Conservation (phyloP, 2,113 vertebrate genomes). For the Lepus americanus region DNA sequence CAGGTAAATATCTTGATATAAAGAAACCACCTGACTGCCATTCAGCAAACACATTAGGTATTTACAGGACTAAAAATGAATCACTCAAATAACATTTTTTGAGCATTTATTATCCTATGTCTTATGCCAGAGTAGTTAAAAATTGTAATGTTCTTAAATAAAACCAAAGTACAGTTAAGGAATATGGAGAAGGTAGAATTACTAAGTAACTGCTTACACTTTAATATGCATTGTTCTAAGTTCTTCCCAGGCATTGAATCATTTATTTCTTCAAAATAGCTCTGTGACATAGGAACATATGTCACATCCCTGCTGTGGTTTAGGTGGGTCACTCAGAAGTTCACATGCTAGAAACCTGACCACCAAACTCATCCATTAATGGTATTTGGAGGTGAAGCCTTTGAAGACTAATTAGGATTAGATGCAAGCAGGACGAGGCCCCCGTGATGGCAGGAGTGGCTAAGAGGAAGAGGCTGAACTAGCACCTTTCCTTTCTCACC, state of each 20-base stretch:
- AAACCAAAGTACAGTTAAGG: not conserved
- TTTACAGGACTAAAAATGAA: not conserved
- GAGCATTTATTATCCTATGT: not conserved
- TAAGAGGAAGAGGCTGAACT: too few relatives aligned
- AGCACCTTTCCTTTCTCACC: too few relatives aligned
- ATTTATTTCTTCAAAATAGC: not conserved
- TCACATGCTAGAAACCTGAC: too few relatives aligned
- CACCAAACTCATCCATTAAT: too few relatives aligned
- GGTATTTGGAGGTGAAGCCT: too few relatives aligned
- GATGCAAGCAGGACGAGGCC: too few relatives aligned
- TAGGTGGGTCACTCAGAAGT: too few relatives aligned
- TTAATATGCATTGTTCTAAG: not conserved
- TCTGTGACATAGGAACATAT: not conserved
- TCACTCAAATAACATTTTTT: conserved; percentile 24
- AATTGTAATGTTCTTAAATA: not conserved
- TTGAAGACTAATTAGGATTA: too few relatives aligned
- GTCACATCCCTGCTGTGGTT: not conserved
- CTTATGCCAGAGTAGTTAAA: conserved; percentile 29
- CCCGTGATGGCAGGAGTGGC: too few relatives aligned
- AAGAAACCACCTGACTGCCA: conserved; percentile 12
- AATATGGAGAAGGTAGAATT: not conserved
- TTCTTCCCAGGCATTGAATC: not conserved
- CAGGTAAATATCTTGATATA: not conserved
- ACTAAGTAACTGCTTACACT: not conserved
- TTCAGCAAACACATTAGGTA: conserved; percentile 7